phyloP scores from a whole-genome alignment of 2,797 vertebrate species.

The Phoeniculus purpureus region DNA sequence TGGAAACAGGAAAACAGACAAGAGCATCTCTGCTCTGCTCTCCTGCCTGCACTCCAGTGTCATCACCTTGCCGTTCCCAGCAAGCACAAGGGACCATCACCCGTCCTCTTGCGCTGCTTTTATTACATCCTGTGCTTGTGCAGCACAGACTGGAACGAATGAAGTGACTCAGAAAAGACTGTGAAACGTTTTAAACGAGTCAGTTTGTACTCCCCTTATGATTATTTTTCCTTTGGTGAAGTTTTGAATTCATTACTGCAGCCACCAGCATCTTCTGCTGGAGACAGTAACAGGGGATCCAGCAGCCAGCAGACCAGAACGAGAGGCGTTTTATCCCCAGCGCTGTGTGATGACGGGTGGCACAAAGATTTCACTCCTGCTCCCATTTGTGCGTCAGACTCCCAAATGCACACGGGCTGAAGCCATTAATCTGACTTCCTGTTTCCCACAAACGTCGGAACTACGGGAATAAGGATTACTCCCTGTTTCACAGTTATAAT shows the following conservation, averaged over 20 bases:
- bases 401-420: not conserved
- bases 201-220: not conserved
- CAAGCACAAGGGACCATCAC: not conserved
- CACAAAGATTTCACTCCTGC: not conserved
- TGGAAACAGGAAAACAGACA: constrained; percentile 30
- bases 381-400: not conserved
- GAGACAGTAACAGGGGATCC: not conserved
- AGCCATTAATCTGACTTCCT: constrained; percentile 16
- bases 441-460: constrained; percentile 17
- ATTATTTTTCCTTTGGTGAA: not conserved
- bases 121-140: not conserved
- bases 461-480: not conserved
- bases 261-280: constrained; percentile 1
- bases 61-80: not conserved
- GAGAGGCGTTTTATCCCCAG: not conserved
- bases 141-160: not conserved
- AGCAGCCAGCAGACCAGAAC: not conserved
- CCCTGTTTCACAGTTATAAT: not conserved
- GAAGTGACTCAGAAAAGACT: not conserved
- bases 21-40: not conserved
- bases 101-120: not conserved
- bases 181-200: constrained; percentile 3
- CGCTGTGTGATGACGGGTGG: not conserved
- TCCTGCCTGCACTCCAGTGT: not conserved
- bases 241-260: not conserved